These are phyloP conservation scores for Pseudomugil gertrudae DNA, from an alignment of 2,797 vertebrate species.

Conservation along the genomic window DNA sequence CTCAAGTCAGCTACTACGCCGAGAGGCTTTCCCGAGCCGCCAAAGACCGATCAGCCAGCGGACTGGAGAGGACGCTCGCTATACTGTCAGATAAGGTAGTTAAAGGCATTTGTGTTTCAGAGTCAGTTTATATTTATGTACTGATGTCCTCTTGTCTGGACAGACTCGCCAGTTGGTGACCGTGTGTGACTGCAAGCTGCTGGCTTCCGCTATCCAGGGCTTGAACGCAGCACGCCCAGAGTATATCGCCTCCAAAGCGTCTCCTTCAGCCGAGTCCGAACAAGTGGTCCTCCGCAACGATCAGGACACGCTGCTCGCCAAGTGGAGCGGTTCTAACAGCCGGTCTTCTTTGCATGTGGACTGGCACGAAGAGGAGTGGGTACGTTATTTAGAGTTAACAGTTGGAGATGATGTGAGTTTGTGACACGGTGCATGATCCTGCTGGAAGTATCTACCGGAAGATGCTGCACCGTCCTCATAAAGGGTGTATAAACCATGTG, in stretches of 20 bases:
- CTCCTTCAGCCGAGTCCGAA: conserved; percentile 91
- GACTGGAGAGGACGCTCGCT: conserved; percentile 93
- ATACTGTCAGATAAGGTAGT: conserved; percentile 95
- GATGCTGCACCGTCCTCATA: conserved; percentile 3
- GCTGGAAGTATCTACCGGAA: conserved; percentile 64
- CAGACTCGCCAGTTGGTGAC: conserved; percentile 96
- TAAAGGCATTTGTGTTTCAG: not conserved
- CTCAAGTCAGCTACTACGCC: conserved; percentile 98
- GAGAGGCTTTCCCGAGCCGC: conserved; percentile 95
- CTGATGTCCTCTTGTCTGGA: not conserved
- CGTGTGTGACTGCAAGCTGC: conserved; percentile 94
- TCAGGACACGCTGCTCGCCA: conserved; percentile 94
- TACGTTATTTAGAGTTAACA: conserved; percentile 64
- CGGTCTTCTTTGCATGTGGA: conserved; percentile 91
- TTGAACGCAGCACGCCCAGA: conserved; percentile 94
- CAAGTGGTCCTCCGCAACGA: conserved; percentile 97
- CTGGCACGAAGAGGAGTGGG: conserved; percentile 98
- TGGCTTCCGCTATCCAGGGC: conserved; percentile 93
- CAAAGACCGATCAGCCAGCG: conserved; percentile 93
- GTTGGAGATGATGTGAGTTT: conserved; percentile 18
- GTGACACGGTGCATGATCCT: conserved; percentile 36
- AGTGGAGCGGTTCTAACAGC: conserved; percentile 92
- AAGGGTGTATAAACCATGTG: too few relatives aligned
- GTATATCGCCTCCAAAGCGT: conserved; percentile 95
- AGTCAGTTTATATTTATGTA: too few relatives aligned